Percentiles rank a stretch among this genome's conserved stretches.
Conservation (phyloP, 2,113 vertebrate genomes). For the Origma solitaria region DNA sequence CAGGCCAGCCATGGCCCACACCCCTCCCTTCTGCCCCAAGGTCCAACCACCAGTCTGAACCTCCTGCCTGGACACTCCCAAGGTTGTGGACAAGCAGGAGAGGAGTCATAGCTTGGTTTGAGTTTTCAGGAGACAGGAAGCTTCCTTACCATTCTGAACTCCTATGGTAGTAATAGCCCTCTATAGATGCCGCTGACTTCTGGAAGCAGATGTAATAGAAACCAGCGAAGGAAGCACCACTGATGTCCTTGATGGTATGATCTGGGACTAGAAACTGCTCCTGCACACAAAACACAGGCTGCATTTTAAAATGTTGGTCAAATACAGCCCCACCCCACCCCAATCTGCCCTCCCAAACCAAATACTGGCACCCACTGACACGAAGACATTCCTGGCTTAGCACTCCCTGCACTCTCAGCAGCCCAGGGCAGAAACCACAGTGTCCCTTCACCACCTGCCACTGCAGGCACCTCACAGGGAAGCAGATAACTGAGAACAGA, state of each 20-base stretch:
- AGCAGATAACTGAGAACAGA: not conserved
- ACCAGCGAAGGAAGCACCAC: constrained; percentile 95
- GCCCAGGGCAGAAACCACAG: not conserved
- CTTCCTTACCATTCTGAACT: constrained; percentile 93
- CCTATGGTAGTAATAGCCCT: constrained; percentile 97
- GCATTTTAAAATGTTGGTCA: not conserved
- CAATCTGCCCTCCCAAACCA: not conserved
- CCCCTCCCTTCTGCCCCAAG: not conserved
- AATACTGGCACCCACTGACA: not conserved
- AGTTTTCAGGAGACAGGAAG: not conserved
- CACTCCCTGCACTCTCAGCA: not conserved
- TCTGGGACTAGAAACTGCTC: constrained; percentile 97
- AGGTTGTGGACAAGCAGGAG: not conserved
- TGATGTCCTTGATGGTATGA: constrained; percentile 99
- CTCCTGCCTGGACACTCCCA: not conserved
- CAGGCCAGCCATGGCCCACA: not conserved
- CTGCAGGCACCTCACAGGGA: not conserved
- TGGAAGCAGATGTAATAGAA: constrained; percentile 99
- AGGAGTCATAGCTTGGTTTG: not conserved
- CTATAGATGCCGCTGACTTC: constrained; percentile 96
- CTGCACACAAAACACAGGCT: constrained; percentile 57
- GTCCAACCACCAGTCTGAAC: not conserved
- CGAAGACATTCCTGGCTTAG: not conserved
- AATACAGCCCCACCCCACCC: not conserved
- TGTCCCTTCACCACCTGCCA: not conserved